phyloP scores from a whole-genome alignment of 35 echinoderm and acorn worm species.

The Amphiura filiformis region DNA sequence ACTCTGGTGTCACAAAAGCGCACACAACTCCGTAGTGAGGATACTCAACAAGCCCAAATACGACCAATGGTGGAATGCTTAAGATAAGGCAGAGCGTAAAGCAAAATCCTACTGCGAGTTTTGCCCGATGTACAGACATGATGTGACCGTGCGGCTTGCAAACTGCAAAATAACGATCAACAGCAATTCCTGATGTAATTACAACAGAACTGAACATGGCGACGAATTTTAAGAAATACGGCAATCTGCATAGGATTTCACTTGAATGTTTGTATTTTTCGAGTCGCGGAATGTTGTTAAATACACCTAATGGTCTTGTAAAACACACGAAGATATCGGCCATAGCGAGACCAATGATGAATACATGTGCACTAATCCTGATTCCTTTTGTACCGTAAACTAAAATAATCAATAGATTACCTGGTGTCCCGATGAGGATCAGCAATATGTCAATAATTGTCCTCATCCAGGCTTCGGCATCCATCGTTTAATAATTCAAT shows the following conservation, averaged over 20 bases:
- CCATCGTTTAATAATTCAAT: too few species aligned
- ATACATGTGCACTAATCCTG: slow-evolving; percentile 16
- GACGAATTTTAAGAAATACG: neutral
- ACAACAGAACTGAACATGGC: slow-evolving; percentile 16
- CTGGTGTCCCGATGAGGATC: slow-evolving; percentile 1
- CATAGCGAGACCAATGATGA: slow-evolving; percentile 8
- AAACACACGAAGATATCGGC: slow-evolving; percentile 21
- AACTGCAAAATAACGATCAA: slow-evolving; percentile 23
- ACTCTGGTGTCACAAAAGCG: neutral
- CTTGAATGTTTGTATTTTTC: neutral
- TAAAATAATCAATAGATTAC: slow-evolving; percentile 15
- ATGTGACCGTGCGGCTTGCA: slow-evolving; percentile 1
- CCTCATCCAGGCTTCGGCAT: slow-evolving; percentile 15
- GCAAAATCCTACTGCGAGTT: neutral
- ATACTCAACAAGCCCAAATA: neutral
- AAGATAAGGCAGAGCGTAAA: neutral
- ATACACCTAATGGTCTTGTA: neutral
- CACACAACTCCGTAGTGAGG: neutral
- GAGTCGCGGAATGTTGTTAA: slow-evolving; percentile 7
- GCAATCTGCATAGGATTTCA: slow-evolving; percentile 15
- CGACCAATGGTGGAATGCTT: neutral
- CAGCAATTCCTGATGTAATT: neutral
- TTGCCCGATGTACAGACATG: neutral
- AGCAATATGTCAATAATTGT: neutral
- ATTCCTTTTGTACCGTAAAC: slow-evolving; percentile 10